A percentile compares a stretch with the other conserved stretches of the same genome.
phyloP scores from a whole-genome alignment of 2,888 invertebrate genomes.

The Tuta absoluta region DNA sequence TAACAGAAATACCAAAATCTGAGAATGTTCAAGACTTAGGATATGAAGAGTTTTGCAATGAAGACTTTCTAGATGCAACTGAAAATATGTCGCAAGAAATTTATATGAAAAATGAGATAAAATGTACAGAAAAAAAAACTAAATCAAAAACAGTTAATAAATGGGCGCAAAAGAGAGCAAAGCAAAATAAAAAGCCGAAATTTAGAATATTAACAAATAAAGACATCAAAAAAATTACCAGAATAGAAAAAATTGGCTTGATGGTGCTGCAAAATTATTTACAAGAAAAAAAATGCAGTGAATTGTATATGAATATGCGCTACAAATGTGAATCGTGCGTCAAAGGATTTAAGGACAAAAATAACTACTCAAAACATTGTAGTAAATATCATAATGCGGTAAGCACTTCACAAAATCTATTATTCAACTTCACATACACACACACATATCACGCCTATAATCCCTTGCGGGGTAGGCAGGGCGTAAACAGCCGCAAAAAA shows the following conservation, averaged over 20 bases:
- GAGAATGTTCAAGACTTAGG: background rate
- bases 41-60: slow-evolving; percentile 13
- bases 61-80: slow-evolving; percentile 19
- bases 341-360: slow-evolving; percentile 34
- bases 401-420: too few relatives aligned
- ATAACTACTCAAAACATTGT: slow-evolving; percentile 34
- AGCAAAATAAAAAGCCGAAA: slow-evolving; percentile 49
- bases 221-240: slow-evolving; percentile 36
- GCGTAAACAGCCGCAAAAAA: too few relatives aligned
- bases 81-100: background rate
- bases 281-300: slow-evolving; percentile 34
- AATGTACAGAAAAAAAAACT: slow-evolving; percentile 22
- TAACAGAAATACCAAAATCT: slow-evolving; percentile 21
- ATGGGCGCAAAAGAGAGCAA: slow-evolving; percentile 44
- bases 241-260: slow-evolving; percentile 33
- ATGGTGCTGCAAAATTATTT: slow-evolving; percentile 33
- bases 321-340: slow-evolving; percentile 43
- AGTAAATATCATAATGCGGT: slow-evolving; percentile 35
- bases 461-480: too few relatives aligned
- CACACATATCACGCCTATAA: too few relatives aligned
- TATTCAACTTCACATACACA: too few relatives aligned
- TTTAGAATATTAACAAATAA: slow-evolving; percentile 41
- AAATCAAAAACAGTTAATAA: slow-evolving; percentile 35
- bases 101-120: slow-evolving; percentile 1
- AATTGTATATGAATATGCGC: slow-evolving; percentile 35